Percentiles rank a stretch among this genome's conserved stretches.
phyloP scores from a whole-genome alignment of 2,888 invertebrate genomes.

The Biston betularia region DNA sequence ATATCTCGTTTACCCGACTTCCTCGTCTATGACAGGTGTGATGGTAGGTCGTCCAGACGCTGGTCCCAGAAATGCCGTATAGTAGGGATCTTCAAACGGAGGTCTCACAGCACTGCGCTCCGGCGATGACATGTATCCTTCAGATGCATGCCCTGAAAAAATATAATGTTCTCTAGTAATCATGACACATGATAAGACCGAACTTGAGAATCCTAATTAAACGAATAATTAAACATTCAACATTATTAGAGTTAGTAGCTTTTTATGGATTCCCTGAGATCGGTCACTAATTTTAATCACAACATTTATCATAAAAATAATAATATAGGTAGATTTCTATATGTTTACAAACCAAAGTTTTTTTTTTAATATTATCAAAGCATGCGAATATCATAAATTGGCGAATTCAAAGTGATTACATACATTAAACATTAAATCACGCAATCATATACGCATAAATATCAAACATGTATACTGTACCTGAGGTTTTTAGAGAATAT shows the following conservation, averaged over 20 bases:
- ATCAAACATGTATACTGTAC: background rate
- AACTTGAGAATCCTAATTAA: slow-evolving; percentile 3
- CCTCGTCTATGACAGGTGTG: slow-evolving; percentile 97
- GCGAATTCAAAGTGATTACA: background rate
- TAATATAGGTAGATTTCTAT: background rate
- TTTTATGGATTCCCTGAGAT: background rate
- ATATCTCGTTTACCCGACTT: slow-evolving; percentile 88
- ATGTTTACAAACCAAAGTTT: slow-evolving; percentile 1
- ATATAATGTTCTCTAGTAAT: background rate
- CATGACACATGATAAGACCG: background rate
- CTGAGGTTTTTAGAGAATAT: background rate
- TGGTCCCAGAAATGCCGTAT: slow-evolving; percentile 91
- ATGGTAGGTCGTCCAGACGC: slow-evolving; percentile 89
- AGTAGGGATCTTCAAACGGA: slow-evolving; percentile 95
- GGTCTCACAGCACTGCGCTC: slow-evolving; percentile 90
- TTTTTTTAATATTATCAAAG: slow-evolving; percentile 3
- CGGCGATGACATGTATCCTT: slow-evolving; percentile 95
- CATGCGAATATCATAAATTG: slow-evolving; percentile 49
- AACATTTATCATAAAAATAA: slow-evolving; percentile 7
- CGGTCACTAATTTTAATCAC: slow-evolving; percentile 8
- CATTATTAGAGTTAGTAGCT: too few relatives aligned
- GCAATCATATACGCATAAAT: slow-evolving; percentile 8
- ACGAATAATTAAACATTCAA: too few relatives aligned
- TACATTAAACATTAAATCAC: slow-evolving; percentile 2
- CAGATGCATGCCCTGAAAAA: slow-evolving; percentile 64